phyloP scores from a whole-genome alignment of 2,113 vertebrate genomes.

The Lycaon pictus region DNA sequence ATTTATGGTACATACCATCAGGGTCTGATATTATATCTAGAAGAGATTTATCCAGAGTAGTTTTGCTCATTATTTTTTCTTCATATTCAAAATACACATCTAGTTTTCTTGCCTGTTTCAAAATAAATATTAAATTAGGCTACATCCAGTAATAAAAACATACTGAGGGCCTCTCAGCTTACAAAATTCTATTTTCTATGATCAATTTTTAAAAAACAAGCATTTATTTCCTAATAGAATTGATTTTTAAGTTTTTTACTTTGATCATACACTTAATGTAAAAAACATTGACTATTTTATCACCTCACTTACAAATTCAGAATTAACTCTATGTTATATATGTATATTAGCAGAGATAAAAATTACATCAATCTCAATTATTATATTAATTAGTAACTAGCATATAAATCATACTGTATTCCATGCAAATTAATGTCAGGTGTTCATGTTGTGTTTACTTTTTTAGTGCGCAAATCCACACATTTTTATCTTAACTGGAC shows the following conservation, averaged over 20 bases:
- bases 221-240: slow-evolving; percentile 51
- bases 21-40: slow-evolving; percentile 98
- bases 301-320: slow-evolving; percentile 16
- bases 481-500: background rate
- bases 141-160: slow-evolving; percentile 60
- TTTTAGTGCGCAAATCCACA: background rate
- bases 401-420: slow-evolving; percentile 42
- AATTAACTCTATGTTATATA: background rate
- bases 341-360: slow-evolving; percentile 20
- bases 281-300: background rate
- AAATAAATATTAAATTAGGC: slow-evolving; percentile 70
- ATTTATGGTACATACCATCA: slow-evolving; percentile 91
- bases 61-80: slow-evolving; percentile 99
- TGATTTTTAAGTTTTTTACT: slow-evolving; percentile 44
- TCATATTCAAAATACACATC: slow-evolving; percentile 99
- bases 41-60: slow-evolving; percentile 97
- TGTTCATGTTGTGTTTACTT: background rate
- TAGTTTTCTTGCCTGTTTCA: slow-evolving; percentile 94
- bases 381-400: slow-evolving; percentile 22
- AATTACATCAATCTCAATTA: slow-evolving; percentile 30
- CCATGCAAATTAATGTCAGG: slow-evolving; percentile 3
- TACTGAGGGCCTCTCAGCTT: background rate
- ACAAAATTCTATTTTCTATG: slow-evolving; percentile 43
- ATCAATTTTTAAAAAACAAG: slow-evolving; percentile 62
- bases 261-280: background rate